A percentile compares a stretch with the other conserved stretches of the same genome.
Evolutionary conservation across 35 echinoderm and acorn worm genomes (phyloP).

Genomic region (Lytechinus pictus): DNA sequence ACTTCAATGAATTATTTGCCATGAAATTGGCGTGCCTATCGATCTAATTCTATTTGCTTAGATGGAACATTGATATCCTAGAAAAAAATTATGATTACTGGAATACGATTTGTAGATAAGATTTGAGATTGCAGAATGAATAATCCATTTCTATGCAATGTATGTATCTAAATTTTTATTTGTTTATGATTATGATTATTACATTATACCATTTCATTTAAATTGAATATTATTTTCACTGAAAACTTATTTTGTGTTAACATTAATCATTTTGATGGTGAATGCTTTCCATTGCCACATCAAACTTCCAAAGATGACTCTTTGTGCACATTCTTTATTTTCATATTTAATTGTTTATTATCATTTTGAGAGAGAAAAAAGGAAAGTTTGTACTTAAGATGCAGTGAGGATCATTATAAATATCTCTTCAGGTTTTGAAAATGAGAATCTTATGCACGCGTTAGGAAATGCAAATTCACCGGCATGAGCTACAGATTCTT

Average conservation of each 20-base stretch:
- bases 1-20: slow-evolving; percentile 2
- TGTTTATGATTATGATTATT: background rate
- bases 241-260: background rate
- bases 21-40: background rate
- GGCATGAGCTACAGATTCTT: background rate
- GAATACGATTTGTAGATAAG: background rate
- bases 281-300: background rate
- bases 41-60: background rate
- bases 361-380: background rate
- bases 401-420: background rate
- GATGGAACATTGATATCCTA: background rate
- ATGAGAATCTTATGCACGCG: background rate
- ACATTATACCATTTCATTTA: too few relatives aligned
- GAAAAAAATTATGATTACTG: background rate
- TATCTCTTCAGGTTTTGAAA: background rate
- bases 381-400: background rate
- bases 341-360: background rate
- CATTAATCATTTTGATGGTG: background rate
- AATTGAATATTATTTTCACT: too few relatives aligned
- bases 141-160: background rate
- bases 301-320: background rate
- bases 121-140: background rate
- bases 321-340: background rate
- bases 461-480: background rate
- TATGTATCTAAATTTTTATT: background rate